A percentile compares a stretch with the other conserved stretches of the same genome.
Conservation (phyloP, 2,797 vertebrate species). For the Micropoecilia bifurca region DNA sequence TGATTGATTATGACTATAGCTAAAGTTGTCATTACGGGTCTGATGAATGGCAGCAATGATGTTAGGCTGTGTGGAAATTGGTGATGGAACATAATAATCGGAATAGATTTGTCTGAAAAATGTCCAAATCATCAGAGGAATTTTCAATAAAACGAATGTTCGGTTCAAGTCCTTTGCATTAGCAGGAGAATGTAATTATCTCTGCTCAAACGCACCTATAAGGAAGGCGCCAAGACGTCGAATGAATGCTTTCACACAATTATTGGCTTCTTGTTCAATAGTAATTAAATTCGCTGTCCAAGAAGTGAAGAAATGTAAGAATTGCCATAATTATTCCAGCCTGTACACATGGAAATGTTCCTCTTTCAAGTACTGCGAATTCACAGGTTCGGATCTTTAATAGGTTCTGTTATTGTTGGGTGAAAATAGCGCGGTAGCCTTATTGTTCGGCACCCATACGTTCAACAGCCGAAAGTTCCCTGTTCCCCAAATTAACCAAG, state of each 20-base stretch:
- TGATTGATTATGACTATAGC: constrained; percentile 40
- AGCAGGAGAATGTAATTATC: constrained; percentile 50
- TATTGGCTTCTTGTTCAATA: constrained; percentile 26
- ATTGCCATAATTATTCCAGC: constrained; percentile 64
- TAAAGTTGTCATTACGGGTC: constrained; percentile 7
- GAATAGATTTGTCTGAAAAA: constrained; percentile 37
- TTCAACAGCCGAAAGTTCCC: constrained; percentile 31
- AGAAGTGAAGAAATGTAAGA: constrained; percentile 47
- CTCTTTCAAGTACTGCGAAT: constrained; percentile 37
- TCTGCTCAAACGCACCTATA: constrained; percentile 27
- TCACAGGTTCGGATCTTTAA: constrained; percentile 50
- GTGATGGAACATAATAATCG: constrained; percentile 16
- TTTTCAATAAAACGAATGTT: constrained; percentile 41
- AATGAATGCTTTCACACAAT: constrained; percentile 32
- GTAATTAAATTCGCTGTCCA: constrained; percentile 57
- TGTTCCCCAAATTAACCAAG: constrained; percentile 49
- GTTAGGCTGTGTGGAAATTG: not conserved
- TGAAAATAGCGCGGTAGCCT: constrained; percentile 51
- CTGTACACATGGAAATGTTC: constrained; percentile 41
- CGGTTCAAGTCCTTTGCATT: constrained; percentile 40
- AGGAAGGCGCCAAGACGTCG: constrained; percentile 16
- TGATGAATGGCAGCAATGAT: constrained; percentile 13
- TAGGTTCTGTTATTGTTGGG: constrained; percentile 52
- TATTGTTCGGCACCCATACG: constrained; percentile 48
- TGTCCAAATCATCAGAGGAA: constrained; percentile 14